Conservation (phyloP, 2,888 invertebrate species). For the Tenthredo scrophulariae region DNA sequence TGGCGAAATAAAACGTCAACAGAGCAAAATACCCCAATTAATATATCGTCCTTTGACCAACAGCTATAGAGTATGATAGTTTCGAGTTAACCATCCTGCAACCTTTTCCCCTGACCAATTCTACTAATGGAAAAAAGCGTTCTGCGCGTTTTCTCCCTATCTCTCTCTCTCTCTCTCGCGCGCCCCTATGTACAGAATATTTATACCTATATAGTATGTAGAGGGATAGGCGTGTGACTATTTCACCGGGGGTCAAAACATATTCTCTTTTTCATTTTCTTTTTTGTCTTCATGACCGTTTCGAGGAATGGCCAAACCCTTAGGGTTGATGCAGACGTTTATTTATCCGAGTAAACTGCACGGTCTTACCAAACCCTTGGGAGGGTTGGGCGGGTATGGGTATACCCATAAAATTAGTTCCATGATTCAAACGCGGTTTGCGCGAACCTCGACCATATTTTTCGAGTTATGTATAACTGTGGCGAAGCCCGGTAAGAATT, state of each 20-base stretch:
- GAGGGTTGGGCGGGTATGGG: background rate
- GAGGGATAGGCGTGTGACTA: background rate
- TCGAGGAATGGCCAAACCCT: conserved; percentile 2
- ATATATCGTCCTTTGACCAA: conserved; percentile 13
- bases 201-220: background rate
- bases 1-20: conserved; percentile 9
- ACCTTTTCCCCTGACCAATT: conserved; percentile 32
- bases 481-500: no score
- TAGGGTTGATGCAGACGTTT: background rate
- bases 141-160: background rate
- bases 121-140: conserved; percentile 22
- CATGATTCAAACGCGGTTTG: conserved; percentile 14
- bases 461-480: background rate
- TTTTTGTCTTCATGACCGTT: background rate
- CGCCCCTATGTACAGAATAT: background rate
- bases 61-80: background rate
- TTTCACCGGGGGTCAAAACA: background rate
- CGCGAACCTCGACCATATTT: background rate
- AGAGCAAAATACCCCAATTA: conserved; percentile 21
- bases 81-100: background rate
- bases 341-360: conserved; percentile 4
- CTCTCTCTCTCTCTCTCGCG: background rate
- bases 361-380: conserved; percentile 1
- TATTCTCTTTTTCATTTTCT: background rate
- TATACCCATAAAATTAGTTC: conserved; percentile 1